Evolutionary conservation across 2,888 invertebrate genomes (phyloP), one percentile per base, ranked within the genome.

Genomic region (Calameuta pallipes): DNA sequence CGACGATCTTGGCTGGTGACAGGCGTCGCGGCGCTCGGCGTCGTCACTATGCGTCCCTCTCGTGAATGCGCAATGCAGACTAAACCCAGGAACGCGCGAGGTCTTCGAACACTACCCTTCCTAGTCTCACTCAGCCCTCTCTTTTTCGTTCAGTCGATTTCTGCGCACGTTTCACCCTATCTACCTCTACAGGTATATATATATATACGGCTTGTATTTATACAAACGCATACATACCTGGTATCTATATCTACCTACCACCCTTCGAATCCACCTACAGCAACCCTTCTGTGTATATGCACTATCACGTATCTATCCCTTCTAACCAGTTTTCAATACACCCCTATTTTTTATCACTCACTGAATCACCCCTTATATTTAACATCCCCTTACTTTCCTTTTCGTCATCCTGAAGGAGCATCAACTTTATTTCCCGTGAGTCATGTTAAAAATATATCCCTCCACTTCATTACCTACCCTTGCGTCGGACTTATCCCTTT

Each of bases 61-160:
- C 81, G 87, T 86, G 87, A 88, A 89, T 89, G 89, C 90, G 90
- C 89, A 89, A 89, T 89, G 89, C 89, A 88, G 90, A 86, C 87
- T 87, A 84, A 82, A 83, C 81, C 84, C 83, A 86, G 85, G 82
- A 85, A 80, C 81, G 84, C 83, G 83, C 83, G 82, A 87, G 86
- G 85, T 86, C 88, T 87, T 89, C 87, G 87, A 85, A 88, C 87
- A 87, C 85, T 86, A 84, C 83, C 83, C 81, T 81, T 79, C 78
- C 78, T 75, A 74, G 70, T 69, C 34, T 33, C 68, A 9, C 34
- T 30, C 36, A 56, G 41, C 41, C 41, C 41, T 56, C 41, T 56
- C 41, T 56, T 56, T 56, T 56, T 23, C 23, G 41, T 23, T 56
- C 41, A 56, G 41, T 56, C 41, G 41, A 56, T 56, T 56, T 23